Conservation (phyloP, 2,113 vertebrate genomes). For the Lepus timidus region DNA sequence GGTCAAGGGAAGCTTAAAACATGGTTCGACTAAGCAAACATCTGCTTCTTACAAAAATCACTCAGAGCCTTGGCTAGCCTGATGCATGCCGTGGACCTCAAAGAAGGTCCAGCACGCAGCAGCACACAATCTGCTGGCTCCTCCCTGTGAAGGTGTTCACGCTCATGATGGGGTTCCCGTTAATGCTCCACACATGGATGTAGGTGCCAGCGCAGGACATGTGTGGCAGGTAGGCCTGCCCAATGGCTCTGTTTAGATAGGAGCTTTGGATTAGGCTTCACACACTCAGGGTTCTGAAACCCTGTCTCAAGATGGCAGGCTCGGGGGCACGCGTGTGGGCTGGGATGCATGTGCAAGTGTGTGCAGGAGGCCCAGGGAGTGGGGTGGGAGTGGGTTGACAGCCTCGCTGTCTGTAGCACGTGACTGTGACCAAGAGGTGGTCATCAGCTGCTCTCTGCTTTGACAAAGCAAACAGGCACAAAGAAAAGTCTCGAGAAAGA, state of each 20-base stretch:
- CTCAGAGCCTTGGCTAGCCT: not conserved
- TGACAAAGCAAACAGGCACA: not conserved
- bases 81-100: not conserved
- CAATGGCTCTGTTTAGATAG: rapidly evolving
- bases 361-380: not conserved
- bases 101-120: constrained; percentile 93
- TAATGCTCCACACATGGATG: constrained; percentile 99
- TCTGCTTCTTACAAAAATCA: not conserved
- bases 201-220: constrained; percentile 97
- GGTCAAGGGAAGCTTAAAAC: not conserved
- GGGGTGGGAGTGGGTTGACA: not conserved
- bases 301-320: not conserved
- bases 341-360: not conserved
- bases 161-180: constrained; percentile 96
- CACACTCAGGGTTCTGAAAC: not conserved
- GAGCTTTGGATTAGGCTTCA: not conserved
- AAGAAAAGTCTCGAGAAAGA: constrained; percentile 4
- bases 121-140: constrained; percentile 98
- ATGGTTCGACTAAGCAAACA: not conserved
- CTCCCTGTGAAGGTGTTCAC: constrained; percentile 98
- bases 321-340: not conserved
- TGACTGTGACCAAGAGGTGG: not conserved
- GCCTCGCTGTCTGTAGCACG: not conserved
- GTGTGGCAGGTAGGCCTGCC: not conserved
- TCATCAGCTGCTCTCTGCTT: not conserved